Evolutionary conservation across 1,140 invertebrate species (phyloP).

Genomic region (Chironomus tepperi): DNA sequence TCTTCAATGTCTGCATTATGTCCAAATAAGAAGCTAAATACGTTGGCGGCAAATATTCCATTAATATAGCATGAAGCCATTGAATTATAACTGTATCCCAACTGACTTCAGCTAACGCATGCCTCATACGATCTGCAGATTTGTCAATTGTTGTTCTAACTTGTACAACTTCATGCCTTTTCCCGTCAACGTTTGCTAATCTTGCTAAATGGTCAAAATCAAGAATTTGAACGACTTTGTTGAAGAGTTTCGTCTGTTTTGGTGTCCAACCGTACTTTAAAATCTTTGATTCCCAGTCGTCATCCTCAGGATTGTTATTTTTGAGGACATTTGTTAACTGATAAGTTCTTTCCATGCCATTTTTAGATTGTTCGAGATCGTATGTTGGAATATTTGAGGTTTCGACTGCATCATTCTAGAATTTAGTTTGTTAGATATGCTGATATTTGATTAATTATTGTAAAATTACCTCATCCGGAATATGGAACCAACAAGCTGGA

Average conservation of each 20-base stretch:
- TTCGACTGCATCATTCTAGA: neutral
- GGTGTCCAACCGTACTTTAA: slow-evolving; percentile 57
- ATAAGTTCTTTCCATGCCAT: slow-evolving; percentile 66
- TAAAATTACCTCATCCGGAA: neutral
- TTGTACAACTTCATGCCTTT: slow-evolving; percentile 55
- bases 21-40: slow-evolving; percentile 70
- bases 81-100: slow-evolving; percentile 65
- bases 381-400: slow-evolving; percentile 42
- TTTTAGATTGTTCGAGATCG: slow-evolving; percentile 52
- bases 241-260: slow-evolving; percentile 56
- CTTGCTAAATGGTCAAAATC: slow-evolving; percentile 60
- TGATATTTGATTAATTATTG: neutral
- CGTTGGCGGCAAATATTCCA: slow-evolving; percentile 58
- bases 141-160: slow-evolving; percentile 61
- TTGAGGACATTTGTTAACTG: slow-evolving; percentile 51
- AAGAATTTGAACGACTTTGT: slow-evolving; percentile 56
- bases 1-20: slow-evolving; percentile 64
- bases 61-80: slow-evolving; percentile 68
- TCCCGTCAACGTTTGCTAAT: slow-evolving; percentile 46
- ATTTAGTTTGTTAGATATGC: neutral
- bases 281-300: slow-evolving; percentile 63
- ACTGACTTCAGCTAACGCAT: slow-evolving; percentile 52
- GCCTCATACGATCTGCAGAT: slow-evolving; percentile 56
- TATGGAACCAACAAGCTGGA: slow-evolving; percentile 3
- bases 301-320: slow-evolving; percentile 48